These are phyloP conservation scores for Yponomeuta sedellus DNA, from an alignment of 2,888 invertebrate genomes.

Conservation along the genomic window DNA sequence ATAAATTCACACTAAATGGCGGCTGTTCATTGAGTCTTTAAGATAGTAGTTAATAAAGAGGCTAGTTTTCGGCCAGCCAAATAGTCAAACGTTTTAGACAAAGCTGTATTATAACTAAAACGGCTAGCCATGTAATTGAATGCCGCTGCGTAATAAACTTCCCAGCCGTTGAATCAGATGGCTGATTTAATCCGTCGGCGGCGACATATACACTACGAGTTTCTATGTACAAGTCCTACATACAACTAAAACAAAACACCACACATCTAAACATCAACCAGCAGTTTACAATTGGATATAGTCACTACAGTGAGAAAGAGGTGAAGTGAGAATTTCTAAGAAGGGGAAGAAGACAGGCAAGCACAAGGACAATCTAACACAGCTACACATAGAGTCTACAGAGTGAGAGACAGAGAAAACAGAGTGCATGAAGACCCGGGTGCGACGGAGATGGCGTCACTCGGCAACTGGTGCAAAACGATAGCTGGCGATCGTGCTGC, in stretches of 20 bases:
- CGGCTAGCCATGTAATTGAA: no score
- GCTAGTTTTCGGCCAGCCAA: no score
- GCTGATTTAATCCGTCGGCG: no score
- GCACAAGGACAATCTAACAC: neutral
- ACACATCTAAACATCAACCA: neutral
- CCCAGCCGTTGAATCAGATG: no score
- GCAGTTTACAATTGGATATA: neutral
- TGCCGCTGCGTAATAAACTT: no score
- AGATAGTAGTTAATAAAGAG: no score
- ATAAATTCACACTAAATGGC: no score
- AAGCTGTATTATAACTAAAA: no score
- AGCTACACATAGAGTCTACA: slow-evolving; percentile 4
- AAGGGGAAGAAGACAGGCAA: neutral
- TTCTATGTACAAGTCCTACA: neutral
- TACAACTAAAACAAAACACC: neutral
- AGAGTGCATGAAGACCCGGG: neutral
- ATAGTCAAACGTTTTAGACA: no score
- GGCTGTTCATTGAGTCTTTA: no score
- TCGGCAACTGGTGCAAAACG: slow-evolving; percentile 5
- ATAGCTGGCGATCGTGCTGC: slow-evolving; percentile 14
- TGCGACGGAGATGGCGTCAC: slow-evolving; percentile 13
- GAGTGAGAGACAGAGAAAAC: neutral
- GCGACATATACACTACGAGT: no score
- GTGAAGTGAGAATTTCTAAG: neutral
- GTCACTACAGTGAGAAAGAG: slow-evolving; percentile 6